Base-by-base conservation (phyloP, 2,888 invertebrate genomes). In the Morinoia aosen region DNA sequence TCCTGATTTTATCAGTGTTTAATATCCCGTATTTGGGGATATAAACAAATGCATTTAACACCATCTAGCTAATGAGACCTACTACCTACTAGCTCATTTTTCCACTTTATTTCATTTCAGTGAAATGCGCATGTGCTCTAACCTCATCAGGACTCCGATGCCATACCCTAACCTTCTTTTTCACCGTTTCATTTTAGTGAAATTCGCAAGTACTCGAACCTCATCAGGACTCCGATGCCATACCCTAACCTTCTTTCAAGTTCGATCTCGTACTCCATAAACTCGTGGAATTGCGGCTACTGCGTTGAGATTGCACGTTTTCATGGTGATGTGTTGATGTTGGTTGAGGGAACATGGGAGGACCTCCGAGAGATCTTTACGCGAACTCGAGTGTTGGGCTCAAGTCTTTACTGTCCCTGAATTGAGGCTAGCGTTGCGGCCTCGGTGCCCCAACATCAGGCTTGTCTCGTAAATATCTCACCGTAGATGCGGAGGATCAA, bases 401-500 rank as follows among this genome's bases (percentile, higher is more conserved):
- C 93, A 57, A 57, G 39, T 12, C 57, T 57, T 57, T 33, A 57
- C 56, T 48, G 39, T 93, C 93, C 19, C 57, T 93, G 93, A 93
- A 93, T 57, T 57, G 93, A 93, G 57, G 90, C 12, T 14, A 90
- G 12, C 93, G 19, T 12, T 93, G 56, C 93, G 48, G n/a, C n/a
- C 58, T 57, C 93, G 25, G 56, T 57, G 57, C 57, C 57, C 56
- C 90, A 48, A 40, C 90, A 90, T 40, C 90, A 48, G 39, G 8
- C 90, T 8, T 57, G 93, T 25, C 57, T 57, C 93, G 57, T 93
- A 93, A 93, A 93, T 57, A 57, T 57, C 56, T 39, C 33, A 57
- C 93, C 57, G 57, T 93, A 57, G 93, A 93, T 93, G 48, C 93
- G 57, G 48, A 90, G 93, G 93, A 93, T 93, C 93, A 57, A 93